Evolutionary conservation across 2,113 vertebrate genomes (phyloP), one percentile per base, ranked within the genome.

Genomic region (Triplophysa siluroides): DNA sequence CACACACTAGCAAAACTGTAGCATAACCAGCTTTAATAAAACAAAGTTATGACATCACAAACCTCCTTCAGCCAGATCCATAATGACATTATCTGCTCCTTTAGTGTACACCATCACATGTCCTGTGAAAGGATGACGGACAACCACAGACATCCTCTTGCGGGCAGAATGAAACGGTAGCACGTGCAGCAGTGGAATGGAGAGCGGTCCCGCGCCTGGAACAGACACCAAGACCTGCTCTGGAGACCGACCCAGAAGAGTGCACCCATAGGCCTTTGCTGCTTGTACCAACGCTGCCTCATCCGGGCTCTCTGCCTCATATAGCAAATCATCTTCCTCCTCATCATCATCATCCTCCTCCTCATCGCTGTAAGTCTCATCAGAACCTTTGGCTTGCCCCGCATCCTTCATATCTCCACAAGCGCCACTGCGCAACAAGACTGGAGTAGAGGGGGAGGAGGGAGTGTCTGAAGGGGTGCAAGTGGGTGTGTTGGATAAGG

Each of bases 61-160:
- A 75, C 94, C 84, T 84, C 78, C 8, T 88, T 70, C 45, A 0
- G 88, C 83, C 4, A 95, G 71, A 65, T 94, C 93, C 95, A 98
- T 97, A 81, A 99, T 92, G 13, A 91, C 93, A 0, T 95, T 95
- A 74, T 99, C 97, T 0, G 97, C 97, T 0, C 97, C 97, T 85
- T 99, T 99, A 0, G 96, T 96, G 82, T 97, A 99, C 5, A 98
- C 92, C 77, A 97, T 92, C 21, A 98, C 93, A 26, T 93, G 83
- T 12, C 92, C 92, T 45, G 95, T 95, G 74, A 98, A 83, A 0
- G 97, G 97, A 81, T 98, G 96, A 11, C 95, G 93, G 79, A 98
- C 93, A 68, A 99, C 95, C 16, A 99, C 95, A 0, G 97, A 99
- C 97, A 99, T 99, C 76, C 94, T 94, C 83, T 96, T 98, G 41